These are phyloP conservation scores for Nineta flava DNA, from an alignment of 2,888 invertebrate genomes.

Conservation along the genomic window DNA sequence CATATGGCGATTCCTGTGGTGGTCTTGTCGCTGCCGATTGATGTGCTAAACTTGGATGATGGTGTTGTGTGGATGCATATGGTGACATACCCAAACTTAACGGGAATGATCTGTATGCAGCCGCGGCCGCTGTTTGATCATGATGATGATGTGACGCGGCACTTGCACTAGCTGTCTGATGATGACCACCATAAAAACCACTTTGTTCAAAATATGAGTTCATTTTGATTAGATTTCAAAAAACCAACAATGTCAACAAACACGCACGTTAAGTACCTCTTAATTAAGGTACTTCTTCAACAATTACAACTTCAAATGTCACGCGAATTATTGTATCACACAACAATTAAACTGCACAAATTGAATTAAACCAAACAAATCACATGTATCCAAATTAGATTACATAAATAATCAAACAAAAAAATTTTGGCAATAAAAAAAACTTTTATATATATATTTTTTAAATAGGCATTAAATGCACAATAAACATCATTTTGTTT, in stretches of 20 bases:
- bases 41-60: constrained; percentile 53
- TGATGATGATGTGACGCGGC: constrained; percentile 49
- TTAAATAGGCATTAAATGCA: constrained; percentile 1
- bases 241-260: neutral
- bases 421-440: neutral
- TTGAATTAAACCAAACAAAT: neutral
- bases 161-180: constrained; percentile 53
- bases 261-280: neutral
- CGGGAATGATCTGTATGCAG: constrained; percentile 70
- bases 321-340: neutral
- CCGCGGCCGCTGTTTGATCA: constrained; percentile 53
- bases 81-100: constrained; percentile 70
- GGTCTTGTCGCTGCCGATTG: constrained; percentile 47
- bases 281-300: neutral
- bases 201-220: constrained; percentile 94
- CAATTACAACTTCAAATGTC: neutral
- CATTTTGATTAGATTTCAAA: constrained; percentile 38
- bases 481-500: neutral
- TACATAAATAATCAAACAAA: neutral
- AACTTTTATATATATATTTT: neutral
- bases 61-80: constrained; percentile 47
- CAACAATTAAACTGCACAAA: neutral
- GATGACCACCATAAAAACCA: constrained; percentile 85
- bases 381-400: neutral
- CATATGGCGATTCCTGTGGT: constrained; percentile 83